Conservation (phyloP, 2,113 vertebrate species). For the Neofelis nebulosa region DNA sequence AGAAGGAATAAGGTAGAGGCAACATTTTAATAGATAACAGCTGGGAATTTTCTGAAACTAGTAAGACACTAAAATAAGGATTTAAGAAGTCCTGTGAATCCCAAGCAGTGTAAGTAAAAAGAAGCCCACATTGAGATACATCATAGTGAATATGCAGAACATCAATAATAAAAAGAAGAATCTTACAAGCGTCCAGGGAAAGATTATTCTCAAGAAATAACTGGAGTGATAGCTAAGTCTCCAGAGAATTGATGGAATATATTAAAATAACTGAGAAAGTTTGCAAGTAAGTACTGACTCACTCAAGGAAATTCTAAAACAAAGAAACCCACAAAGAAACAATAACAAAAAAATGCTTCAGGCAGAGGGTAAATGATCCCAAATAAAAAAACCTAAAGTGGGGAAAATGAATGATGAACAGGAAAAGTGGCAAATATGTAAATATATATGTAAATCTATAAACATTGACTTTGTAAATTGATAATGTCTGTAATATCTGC, state of each 20-base stretch:
- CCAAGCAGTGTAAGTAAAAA: neutral
- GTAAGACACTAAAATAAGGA: neutral
- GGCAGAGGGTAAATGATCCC: neutral
- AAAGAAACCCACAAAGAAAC: neutral
- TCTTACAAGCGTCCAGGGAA: neutral
- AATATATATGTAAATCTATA: no score
- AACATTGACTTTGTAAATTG: neutral
- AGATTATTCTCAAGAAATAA: neutral
- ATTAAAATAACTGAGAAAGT: neutral
- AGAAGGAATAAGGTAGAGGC: neutral
- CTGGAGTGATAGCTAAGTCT: neutral
- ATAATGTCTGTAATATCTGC: neutral
- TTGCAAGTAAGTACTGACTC: neutral
- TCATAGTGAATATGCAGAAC: neutral
- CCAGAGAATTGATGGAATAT: neutral
- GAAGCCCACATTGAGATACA: neutral
- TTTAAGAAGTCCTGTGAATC: neutral
- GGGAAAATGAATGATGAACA: neutral
- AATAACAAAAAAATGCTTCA: neutral
- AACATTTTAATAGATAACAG: neutral
- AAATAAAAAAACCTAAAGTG: neutral
- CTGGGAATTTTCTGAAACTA: neutral
- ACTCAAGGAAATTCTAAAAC: neutral
- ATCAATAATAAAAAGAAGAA: neutral
- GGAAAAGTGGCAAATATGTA: neutral